These are phyloP conservation scores for Mareca strepera DNA, from an alignment of 2,797 vertebrate species.

Conservation along the genomic window DNA sequence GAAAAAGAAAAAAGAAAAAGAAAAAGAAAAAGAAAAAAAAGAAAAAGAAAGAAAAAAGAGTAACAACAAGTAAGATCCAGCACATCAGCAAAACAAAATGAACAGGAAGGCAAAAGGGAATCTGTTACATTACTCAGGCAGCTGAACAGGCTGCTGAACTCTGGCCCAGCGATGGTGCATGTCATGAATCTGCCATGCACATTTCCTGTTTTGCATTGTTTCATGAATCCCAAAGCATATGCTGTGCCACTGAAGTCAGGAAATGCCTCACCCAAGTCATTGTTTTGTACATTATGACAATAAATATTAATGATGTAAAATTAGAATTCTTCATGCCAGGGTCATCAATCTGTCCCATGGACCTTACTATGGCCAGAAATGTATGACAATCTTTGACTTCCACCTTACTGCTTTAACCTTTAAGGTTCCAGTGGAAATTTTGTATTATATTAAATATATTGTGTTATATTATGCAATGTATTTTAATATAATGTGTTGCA, in stretches of 20 bases:
- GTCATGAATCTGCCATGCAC: slow-evolving; percentile 21
- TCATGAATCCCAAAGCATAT: slow-evolving; percentile 39
- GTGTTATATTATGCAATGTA: neutral
- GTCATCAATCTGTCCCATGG: neutral
- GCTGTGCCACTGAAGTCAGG: slow-evolving; percentile 45
- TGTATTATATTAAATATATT: neutral
- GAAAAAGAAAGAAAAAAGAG: neutral
- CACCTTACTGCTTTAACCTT: neutral
- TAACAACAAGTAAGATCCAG: neutral
- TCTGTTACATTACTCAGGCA: slow-evolving; percentile 42
- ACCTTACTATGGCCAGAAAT: neutral
- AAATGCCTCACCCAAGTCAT: slow-evolving; percentile 54
- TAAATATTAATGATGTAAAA: slow-evolving; percentile 64
- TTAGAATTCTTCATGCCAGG: slow-evolving; percentile 27
- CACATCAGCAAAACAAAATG: slow-evolving; percentile 21
- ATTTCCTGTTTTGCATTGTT: slow-evolving; percentile 70
- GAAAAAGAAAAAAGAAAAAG: too few species aligned
- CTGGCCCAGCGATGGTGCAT: neutral
- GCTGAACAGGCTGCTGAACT: slow-evolving; percentile 38
- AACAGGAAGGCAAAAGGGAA: slow-evolving; percentile 25
- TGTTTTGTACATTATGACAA: slow-evolving; percentile 31
- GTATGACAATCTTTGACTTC: neutral
- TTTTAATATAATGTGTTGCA: neutral
- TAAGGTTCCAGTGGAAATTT: neutral
- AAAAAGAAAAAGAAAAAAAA: too few species aligned